phyloP scores from a whole-genome alignment of 2,888 invertebrate genomes.

The Latrodectus elegans region DNA sequence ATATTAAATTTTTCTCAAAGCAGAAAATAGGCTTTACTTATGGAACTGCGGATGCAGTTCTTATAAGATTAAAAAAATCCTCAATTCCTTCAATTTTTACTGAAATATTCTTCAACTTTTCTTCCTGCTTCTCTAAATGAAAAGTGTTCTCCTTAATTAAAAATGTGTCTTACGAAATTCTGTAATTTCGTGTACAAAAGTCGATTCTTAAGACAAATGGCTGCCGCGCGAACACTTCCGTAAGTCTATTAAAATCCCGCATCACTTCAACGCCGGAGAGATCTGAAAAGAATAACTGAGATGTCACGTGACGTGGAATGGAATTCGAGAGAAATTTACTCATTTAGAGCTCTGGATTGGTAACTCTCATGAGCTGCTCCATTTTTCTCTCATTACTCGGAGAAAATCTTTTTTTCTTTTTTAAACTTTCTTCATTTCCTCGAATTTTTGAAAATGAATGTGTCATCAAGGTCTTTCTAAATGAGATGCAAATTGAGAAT shows the following conservation, averaged over 20 bases:
- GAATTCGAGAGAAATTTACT: neutral
- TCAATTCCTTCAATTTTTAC: neutral
- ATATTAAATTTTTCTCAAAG: too few relatives aligned
- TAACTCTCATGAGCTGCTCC: neutral
- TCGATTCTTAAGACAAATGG: neutral
- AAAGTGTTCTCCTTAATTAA: neutral
- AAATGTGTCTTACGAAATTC: neutral
- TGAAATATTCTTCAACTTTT: neutral
- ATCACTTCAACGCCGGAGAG: neutral
- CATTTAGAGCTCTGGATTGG: neutral
- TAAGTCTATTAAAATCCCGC: neutral
- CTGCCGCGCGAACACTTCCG: neutral
- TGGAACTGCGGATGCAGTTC: too few relatives aligned
- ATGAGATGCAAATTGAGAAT: too few relatives aligned
- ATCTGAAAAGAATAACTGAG: neutral
- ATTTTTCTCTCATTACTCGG: too few relatives aligned
- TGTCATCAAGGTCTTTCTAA: too few relatives aligned
- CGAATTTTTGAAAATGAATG: too few relatives aligned
- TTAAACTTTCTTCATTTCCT: too few relatives aligned
- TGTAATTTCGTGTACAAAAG: neutral
- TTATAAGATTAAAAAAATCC: neutral
- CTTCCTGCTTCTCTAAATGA: neutral
- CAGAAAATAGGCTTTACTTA: too few relatives aligned
- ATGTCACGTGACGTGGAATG: neutral
- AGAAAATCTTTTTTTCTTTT: too few relatives aligned